Evolutionary conservation across 2,797 vertebrate genomes (phyloP).

Genomic region (Hirundo rustica): DNA sequence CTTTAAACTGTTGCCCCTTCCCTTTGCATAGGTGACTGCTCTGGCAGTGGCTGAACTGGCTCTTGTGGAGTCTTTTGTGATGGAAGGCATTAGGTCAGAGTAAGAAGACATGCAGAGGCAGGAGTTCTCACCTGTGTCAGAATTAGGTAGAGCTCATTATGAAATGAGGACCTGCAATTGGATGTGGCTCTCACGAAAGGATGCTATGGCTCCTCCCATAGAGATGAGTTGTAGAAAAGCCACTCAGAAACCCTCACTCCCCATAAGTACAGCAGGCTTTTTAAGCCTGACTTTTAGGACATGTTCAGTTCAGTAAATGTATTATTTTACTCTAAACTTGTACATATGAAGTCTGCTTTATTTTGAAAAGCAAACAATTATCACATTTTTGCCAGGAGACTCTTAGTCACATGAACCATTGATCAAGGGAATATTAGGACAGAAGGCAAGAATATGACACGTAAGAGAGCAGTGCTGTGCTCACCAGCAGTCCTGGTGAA

Average conservation of each 20-base stretch:
- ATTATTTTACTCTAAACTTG: neutral
- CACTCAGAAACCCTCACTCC: neutral
- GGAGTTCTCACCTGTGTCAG: neutral
- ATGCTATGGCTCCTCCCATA: neutral
- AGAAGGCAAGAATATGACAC: neutral
- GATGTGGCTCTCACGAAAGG: neutral
- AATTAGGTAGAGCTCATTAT: neutral
- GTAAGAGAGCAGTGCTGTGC: neutral
- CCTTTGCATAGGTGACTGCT: neutral
- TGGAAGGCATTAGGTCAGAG: constrained; percentile 20
- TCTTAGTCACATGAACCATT: neutral
- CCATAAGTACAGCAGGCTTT: neutral
- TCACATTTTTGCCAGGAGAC: neutral
- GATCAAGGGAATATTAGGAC: neutral
- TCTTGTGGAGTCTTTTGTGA: neutral
- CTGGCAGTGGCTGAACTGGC: constrained; percentile 10
- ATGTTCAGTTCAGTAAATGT: neutral
- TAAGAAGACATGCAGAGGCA: neutral
- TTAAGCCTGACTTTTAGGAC: neutral
- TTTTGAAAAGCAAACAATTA: neutral
- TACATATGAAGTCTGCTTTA: neutral
- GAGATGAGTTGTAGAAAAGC: neutral
- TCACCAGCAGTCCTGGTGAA: neutral
- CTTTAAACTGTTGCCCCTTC: constrained; percentile 29
- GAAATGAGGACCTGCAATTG: neutral